Conservation (phyloP, 2,113 vertebrate genomes). For the Periophthalmus modestus region DNA sequence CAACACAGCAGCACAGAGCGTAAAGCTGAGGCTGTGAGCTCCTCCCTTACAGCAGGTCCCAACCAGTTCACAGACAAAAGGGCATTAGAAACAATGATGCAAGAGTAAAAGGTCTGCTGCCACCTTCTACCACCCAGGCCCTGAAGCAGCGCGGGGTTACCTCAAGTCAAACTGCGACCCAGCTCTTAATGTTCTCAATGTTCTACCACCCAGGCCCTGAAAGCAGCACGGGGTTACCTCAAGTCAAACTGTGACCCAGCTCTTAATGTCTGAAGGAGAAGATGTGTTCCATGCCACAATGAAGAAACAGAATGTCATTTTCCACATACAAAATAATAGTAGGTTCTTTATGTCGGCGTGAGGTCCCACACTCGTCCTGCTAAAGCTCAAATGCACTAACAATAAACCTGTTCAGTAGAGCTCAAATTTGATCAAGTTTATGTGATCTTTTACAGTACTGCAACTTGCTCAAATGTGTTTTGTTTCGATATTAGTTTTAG, state of each 20-base stretch:
- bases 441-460: no score
- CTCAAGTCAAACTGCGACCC: conserved; percentile 20
- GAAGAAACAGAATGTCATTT: no score
- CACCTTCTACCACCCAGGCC: conserved; percentile 51
- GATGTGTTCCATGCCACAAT: background rate
- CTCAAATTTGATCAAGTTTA: no score
- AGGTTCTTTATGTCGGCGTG: no score
- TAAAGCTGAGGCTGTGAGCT: conserved; percentile 53
- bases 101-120: conserved; percentile 67
- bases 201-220: conserved; percentile 46
- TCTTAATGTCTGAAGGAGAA: background rate
- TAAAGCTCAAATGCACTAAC: background rate
- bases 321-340: no score
- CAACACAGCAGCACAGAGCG: conserved; percentile 40
- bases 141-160: conserved; percentile 24
- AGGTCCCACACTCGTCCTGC: no score
- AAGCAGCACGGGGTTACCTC: conserved; percentile 14
- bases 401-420: no score
- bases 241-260: conserved; percentile 21
- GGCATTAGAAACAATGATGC: conserved; percentile 74
- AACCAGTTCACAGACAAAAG: conserved; percentile 78
- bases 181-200: conserved; percentile 1
- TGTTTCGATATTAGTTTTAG: no score
- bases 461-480: no score
- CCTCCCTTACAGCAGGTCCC: conserved; percentile 77